Evolutionary conservation across 2,888 invertebrate genomes (phyloP).

Genomic region (Pocota personata): DNA sequence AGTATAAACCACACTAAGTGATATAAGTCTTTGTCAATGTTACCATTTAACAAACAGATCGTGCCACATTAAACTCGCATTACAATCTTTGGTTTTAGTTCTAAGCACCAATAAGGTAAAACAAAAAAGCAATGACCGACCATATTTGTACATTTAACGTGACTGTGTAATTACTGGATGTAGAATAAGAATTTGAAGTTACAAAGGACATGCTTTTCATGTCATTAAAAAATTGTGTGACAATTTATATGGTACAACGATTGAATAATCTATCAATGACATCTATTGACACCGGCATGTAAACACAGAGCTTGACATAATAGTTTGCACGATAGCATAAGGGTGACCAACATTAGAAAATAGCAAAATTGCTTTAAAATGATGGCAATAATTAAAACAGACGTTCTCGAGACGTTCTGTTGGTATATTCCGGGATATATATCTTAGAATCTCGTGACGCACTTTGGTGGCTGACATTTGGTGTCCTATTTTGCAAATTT

Average conservation of each 20-base stretch:
- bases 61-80: conserved; percentile 19
- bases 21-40: not conserved
- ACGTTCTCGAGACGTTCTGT: too few relatives aligned
- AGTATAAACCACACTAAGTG: conserved; percentile 9
- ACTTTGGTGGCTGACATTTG: too few relatives aligned
- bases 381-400: too few relatives aligned
- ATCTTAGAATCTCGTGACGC: too few relatives aligned
- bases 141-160: conserved; percentile 32
- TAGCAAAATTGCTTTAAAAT: too few relatives aligned
- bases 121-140: conserved; percentile 6
- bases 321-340: too few relatives aligned
- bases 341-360: too few relatives aligned
- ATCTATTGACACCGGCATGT: not conserved
- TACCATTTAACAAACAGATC: conserved; percentile 33
- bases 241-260: not conserved
- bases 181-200: not conserved
- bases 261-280: not conserved
- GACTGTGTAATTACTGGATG: not conserved
- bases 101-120: not conserved
- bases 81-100: conserved; percentile 8
- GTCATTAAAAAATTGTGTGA: not conserved
- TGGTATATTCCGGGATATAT: too few relatives aligned
- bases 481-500: too few relatives aligned
- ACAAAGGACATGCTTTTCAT: not conserved
- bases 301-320: too few relatives aligned